Base-by-base conservation (phyloP, 1,140 invertebrate species). In the Agrilus planipennis region DNA sequence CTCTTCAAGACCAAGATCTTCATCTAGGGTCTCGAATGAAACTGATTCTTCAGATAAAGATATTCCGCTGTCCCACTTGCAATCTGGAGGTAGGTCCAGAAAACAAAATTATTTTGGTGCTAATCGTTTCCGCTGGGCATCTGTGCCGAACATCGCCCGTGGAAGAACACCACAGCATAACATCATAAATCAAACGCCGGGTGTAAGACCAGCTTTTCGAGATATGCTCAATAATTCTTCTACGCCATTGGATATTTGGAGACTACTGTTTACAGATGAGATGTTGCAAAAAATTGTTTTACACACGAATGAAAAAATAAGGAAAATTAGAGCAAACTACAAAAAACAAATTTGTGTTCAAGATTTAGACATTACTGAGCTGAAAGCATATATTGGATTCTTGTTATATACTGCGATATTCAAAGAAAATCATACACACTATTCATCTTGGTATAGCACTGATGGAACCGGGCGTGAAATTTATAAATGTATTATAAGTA, bases 321-420 rank as follows among this genome's bases (percentile, higher is more conserved):
- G 6, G 5, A 16, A 31, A 12, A 5, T 31, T 31, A 6, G 5
- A 10, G 29, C 9, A 5, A 31, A 12, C 7, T 10, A 31, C 15
- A 12, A 9, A 9, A 7, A 27, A 27, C 23, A 27, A 27, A 27
- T 9, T 12, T 12, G 23, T 12, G 12, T 7, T 27, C 7, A 27
- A 27, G 5, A 31, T 31, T 15, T 37, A 6, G 22, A 37, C 11
- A 2, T 28, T 12, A 17, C 17, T 27, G 23, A 38, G 25, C 22
- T 27, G 18, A 38, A 27, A 27, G 36, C 36, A 12, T 38, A 27
- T 38, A 28, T 38, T 15, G 23, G 17, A 15, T 27, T 38, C 7
- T 25, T 38, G 17, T 38, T 38, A 9, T 38, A 38, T 27, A 38
- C 22, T 16, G 36, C 22, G n/a, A 15, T 17, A 27, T 38, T 38